phyloP scores from a whole-genome alignment of 92 coral and sea anemone genomes.

The Bergia sp. region DNA sequence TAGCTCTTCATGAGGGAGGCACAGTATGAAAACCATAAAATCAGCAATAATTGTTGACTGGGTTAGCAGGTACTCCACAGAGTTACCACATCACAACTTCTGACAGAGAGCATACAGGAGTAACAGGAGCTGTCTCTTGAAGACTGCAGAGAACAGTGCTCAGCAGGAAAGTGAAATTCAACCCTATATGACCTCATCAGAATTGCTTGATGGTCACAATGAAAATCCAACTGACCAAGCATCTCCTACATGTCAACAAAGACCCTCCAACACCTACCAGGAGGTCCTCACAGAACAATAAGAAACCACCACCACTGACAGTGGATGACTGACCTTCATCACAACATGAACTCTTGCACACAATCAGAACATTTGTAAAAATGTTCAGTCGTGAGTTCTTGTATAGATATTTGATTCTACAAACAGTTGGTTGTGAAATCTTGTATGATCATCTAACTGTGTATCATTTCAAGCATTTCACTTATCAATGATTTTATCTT shows the following conservation, averaged over 20 bases:
- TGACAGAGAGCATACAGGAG: conserved; percentile 29
- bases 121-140: conserved; percentile 19
- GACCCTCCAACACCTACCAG: too few species aligned
- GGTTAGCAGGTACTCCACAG: conserved; percentile 36
- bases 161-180: not conserved
- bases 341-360: not conserved
- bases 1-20: conserved; percentile 23
- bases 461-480: not conserved
- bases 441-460: not conserved
- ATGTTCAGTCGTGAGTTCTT: not conserved
- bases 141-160: not conserved
- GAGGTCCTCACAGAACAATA: not conserved
- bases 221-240: not conserved
- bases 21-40: conserved; percentile 2
- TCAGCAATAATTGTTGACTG: conserved; percentile 22
- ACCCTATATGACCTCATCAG: not conserved
- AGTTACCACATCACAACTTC: conserved; percentile 22
- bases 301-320: not conserved
- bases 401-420: not conserved
- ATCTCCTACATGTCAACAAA: not conserved
- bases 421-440: too few species aligned
- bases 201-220: not conserved
- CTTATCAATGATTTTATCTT: not conserved
- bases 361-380: not conserved
- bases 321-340: too few species aligned